These are phyloP conservation scores for Cheirogaleus major DNA, from an alignment of 2,797 vertebrate species.

Conservation along the genomic window DNA sequence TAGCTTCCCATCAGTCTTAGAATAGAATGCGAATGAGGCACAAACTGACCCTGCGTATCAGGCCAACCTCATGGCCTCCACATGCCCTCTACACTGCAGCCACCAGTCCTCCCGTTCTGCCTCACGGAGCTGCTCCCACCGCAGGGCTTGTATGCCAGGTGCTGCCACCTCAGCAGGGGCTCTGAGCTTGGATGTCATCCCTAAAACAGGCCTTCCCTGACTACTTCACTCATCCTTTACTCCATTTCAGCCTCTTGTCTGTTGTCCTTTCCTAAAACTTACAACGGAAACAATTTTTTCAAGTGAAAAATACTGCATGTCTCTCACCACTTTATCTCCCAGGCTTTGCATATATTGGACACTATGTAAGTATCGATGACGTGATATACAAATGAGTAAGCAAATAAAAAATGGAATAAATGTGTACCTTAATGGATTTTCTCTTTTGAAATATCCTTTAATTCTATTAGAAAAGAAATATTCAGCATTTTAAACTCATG, in stretches of 20 bases:
- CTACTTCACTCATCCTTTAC: no score
- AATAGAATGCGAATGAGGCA: neutral
- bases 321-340: neutral
- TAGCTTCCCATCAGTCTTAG: neutral
- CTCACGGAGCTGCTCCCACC: fast-evolving
- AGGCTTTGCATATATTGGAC: neutral
- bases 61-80: fast-evolving
- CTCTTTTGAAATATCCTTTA: slow-evolving; percentile 21
- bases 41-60: neutral
- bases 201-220: neutral
- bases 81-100: fast-evolving
- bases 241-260: neutral
- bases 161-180: neutral
- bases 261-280: neutral
- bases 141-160: neutral
- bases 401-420: neutral
- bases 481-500: neutral
- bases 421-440: neutral
- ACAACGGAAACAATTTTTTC: neutral
- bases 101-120: fast-evolving
- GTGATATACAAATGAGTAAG: neutral
- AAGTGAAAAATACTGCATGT: neutral
- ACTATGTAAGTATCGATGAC: neutral
- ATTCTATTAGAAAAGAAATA: neutral
- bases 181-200: neutral